Base-by-base conservation (phyloP, 2,113 vertebrate genomes). In the Ciconia maguari region DNA sequence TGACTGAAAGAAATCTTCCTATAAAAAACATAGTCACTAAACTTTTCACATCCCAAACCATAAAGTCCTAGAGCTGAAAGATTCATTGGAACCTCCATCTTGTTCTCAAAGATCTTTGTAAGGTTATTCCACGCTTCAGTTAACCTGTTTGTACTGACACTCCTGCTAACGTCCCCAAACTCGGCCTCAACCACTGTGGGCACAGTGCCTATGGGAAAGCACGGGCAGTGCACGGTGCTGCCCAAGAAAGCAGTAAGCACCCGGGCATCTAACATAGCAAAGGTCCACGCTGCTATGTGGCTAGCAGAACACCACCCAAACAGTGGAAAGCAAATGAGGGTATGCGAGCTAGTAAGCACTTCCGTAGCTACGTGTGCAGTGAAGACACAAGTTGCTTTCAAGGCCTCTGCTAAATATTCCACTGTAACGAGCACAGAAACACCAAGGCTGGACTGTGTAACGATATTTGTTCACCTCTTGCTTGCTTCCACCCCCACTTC, bases 281-380 rank as follows among this genome's bases (percentile, higher is more conserved):
- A 86, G 19, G 54, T 18, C 62, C 44, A 13, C 1, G 2, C 13
- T 16, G 64, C 46, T 48, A 26, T 7, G 7, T 5, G 8, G 14
- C 77, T 32, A 42, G 38, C 62, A 74, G 58, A 74, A 41, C 62
- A 46, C 10, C 52, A 46, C 8, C 16, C 62, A 41, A 54, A 29
- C 0, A 1, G 11, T 0, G 0, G 26, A 51, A 52, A 90, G 54
- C 17, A 64, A 69, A 62, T 3, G 3, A 51, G 10, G 19, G 10
- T 16, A 60, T 0, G 0, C 0, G 2, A 88, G 24, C 26, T 72
- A 48, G 55, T 8, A 15, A 55, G 34, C 41, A 57, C 9, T 8
- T 11, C 48, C 8, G 2, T 14, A 81, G 20, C 34, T 27, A 22
- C 0, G 0, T 1, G 7, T 30, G 32, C 38, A 76, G 20, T 3